Evolutionary conservation across 2,113 vertebrate genomes (phyloP).

Genomic region (Sus scrofa): DNA sequence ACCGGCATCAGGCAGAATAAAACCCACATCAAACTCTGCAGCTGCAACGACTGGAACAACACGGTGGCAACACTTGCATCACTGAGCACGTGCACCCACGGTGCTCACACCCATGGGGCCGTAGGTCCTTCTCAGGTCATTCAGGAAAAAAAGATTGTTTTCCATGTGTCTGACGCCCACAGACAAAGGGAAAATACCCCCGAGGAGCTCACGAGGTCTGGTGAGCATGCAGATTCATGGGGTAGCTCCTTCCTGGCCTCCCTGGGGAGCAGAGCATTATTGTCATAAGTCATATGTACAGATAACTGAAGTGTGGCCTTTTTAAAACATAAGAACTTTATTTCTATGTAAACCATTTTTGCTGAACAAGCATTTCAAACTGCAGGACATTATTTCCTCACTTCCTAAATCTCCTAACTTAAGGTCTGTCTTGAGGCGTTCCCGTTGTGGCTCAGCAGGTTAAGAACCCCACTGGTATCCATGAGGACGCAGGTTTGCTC

Average conservation of each 20-base stretch:
- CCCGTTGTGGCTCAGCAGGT: no score
- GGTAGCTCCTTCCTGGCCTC: neutral
- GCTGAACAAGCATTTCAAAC: slow-evolving; percentile 45
- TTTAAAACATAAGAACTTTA: slow-evolving; percentile 32
- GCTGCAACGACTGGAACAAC: neutral
- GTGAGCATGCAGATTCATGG: neutral
- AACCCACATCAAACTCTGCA: slow-evolving; percentile 4
- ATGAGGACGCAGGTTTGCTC: no score
- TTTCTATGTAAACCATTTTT: neutral
- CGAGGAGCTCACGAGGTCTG: neutral
- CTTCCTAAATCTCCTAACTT: slow-evolving; percentile 49
- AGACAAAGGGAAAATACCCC: slow-evolving; percentile 25
- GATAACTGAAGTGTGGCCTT: slow-evolving; percentile 20
- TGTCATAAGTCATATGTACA: slow-evolving; percentile 8
- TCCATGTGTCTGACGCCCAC: slow-evolving; percentile 46
- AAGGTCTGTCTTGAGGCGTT: neutral
- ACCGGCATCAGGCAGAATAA: neutral
- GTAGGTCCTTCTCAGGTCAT: slow-evolving; percentile 35
- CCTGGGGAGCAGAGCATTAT: neutral
- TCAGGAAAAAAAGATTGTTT: slow-evolving; percentile 73
- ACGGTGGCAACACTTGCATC: neutral
- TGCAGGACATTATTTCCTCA: slow-evolving; percentile 29
- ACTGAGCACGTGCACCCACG: neutral
- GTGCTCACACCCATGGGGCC: neutral
- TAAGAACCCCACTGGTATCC: no score